Base-by-base conservation (phyloP, 2,113 vertebrate genomes). In the Daphoenositta chrysoptera region DNA sequence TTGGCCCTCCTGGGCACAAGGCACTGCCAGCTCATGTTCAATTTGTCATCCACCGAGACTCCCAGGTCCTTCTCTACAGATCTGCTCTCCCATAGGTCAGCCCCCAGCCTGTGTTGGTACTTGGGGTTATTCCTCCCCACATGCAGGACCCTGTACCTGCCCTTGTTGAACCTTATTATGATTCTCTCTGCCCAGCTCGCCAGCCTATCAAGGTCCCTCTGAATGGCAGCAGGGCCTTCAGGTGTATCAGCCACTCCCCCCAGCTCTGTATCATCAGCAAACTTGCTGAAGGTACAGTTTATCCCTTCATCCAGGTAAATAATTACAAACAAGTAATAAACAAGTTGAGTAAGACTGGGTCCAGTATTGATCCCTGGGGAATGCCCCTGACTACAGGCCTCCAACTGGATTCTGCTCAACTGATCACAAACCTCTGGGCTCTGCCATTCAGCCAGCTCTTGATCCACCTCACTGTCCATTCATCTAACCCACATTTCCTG, bases 21-120 rank as follows among this genome's bases (percentile, higher is more conserved):
- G 18, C 31, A 54, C 35, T 48, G 40, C 40, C 26, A 27, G 30
- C 12, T 90, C 42, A 24, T 35, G n/a, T 27, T 48, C 54, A 42
- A 0, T 10, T 16, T 69, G 47, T 33, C 30, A 40, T 33, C n/a
- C 63, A 33, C 30, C 0, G 1, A 47, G 54, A 27, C 17, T 40
- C 47, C 26, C 35, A 54, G 30, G 12, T 48, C 31, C 40, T 35
- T 35, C 54, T 76, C 63, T 19, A 7, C 40, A 54, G 21, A 23
- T 18, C 31, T 63, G 48, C 35, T 63, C 31, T 63, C 35, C 33
- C 16, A 22, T 3, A 16, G 12, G 7, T 48, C 10, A 28, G 60
- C 8, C 11, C 21, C 21, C 12, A 35, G 16, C 17, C 18, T 20
- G 2, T 37, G 27, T 0, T 76, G 8, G 5, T 19, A 28, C 35